phyloP scores from a whole-genome alignment of 2,888 invertebrate genomes.

The Crepidodera aurea region DNA sequence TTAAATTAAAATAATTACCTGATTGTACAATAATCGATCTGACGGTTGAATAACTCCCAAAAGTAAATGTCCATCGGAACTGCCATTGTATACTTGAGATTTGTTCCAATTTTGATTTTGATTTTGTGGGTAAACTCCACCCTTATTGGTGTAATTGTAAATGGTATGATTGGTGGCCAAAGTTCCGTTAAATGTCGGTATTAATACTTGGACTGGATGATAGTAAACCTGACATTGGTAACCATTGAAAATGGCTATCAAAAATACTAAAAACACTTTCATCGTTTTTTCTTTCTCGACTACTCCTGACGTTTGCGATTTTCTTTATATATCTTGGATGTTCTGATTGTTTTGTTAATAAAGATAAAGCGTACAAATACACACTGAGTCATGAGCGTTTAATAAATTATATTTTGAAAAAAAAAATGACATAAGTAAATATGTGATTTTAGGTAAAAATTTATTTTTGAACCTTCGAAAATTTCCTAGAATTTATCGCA shows the following conservation, averaged over 20 bases:
- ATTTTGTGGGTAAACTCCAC: background rate
- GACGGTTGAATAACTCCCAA: constrained; percentile 49
- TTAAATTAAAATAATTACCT: too few species aligned
- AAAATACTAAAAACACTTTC: constrained; percentile 23
- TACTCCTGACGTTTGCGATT: background rate
- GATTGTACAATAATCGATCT: constrained; percentile 53
- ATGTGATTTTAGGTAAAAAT: too few species aligned
- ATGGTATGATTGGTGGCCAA: constrained; percentile 26
- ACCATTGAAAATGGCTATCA: constrained; percentile 27
- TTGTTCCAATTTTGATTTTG: constrained; percentile 14
- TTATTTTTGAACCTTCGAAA: too few species aligned
- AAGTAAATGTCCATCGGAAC: constrained; percentile 51
- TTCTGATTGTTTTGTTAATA: background rate
- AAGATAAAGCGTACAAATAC: constrained; percentile 10
- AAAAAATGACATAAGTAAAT: too few species aligned
- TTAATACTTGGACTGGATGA: constrained; percentile 47
- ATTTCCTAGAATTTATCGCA: too few species aligned
- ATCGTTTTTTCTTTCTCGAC: constrained; percentile 24
- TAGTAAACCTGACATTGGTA: constrained; percentile 44
- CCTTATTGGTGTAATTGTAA: constrained; percentile 22
- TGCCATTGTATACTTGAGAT: constrained; percentile 34
- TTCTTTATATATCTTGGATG: constrained; percentile 15
- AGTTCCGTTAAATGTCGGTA: constrained; percentile 45
- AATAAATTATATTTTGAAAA: background rate
- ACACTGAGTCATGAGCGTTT: background rate